A percentile compares a stretch with the other conserved stretches of the same genome.
phyloP scores from a whole-genome alignment of 2,113 vertebrate species.

The Typhlomys cinereus region DNA sequence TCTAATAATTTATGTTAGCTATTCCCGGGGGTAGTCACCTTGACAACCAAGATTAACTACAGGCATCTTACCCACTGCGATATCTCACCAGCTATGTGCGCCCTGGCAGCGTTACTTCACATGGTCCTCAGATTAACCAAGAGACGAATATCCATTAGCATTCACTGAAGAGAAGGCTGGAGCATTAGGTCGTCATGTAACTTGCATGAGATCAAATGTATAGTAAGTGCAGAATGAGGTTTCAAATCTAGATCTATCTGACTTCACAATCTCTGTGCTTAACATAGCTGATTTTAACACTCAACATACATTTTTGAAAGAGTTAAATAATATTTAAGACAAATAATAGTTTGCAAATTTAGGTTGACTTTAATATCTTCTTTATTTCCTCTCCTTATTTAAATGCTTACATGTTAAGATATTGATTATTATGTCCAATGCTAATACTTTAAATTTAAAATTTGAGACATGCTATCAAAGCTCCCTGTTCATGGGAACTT shows the following conservation, averaged over 20 bases:
- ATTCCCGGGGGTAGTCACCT: too few species aligned
- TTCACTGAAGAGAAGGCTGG: not conserved
- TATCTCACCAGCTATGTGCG: too few species aligned
- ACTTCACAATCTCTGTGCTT: not conserved
- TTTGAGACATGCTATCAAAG: not conserved
- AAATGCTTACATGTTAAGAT: not conserved
- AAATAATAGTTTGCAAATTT: not conserved
- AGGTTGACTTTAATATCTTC: not conserved
- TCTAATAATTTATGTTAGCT: too few species aligned
- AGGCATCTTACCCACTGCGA: too few species aligned
- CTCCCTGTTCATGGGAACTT: not conserved
- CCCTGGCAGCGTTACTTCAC: not conserved
- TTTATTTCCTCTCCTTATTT: slow-evolving; percentile 16
- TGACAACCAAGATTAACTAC: too few species aligned
- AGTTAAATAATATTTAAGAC: not conserved
- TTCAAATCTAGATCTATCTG: not conserved
- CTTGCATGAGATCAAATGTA: not conserved
- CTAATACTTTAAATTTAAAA: not conserved
- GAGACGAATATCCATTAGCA: not conserved
- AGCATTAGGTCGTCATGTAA: not conserved
- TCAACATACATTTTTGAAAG: not conserved
- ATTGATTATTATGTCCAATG: not conserved
- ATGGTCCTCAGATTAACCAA: not conserved
- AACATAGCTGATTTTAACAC: not conserved
- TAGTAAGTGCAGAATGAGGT: not conserved